Evolutionary conservation across 2,888 invertebrate species (phyloP).

Genomic region (Azorinus chamasolen): DNA sequence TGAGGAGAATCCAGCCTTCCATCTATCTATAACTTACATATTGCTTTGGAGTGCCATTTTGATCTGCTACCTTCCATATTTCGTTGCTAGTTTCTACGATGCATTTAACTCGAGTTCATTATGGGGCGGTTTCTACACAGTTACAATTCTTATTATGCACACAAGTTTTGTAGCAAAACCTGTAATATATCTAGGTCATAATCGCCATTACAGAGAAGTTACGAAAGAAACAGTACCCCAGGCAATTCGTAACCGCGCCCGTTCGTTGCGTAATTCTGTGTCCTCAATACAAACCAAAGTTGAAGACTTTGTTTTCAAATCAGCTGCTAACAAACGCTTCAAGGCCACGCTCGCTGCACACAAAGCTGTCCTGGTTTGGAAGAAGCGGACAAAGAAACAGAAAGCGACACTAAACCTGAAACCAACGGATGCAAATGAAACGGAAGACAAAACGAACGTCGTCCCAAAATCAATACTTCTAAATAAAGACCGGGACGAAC

Average conservation of each 20-base stretch:
- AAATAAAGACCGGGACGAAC: constrained; percentile 4
- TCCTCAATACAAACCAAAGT: constrained; percentile 47
- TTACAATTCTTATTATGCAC: constrained; percentile 63
- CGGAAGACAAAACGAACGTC: not conserved
- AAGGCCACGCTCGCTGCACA: constrained; percentile 58
- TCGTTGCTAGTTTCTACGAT: constrained; percentile 54
- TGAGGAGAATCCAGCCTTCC: constrained; percentile 66
- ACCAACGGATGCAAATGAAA: no score
- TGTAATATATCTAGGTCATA: constrained; percentile 69
- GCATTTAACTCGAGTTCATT: constrained; percentile 36
- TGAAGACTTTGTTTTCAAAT: constrained; percentile 65
- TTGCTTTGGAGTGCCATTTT: constrained; percentile 58
- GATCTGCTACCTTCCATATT: constrained; percentile 61
- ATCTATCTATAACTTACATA: constrained; percentile 69
- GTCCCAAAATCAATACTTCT: not conserved
- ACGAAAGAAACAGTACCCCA: constrained; percentile 67
- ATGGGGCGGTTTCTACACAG: constrained; percentile 65
- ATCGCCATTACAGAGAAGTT: constrained; percentile 62
- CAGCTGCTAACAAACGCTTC: constrained; percentile 50
- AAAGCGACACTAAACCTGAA: not conserved
- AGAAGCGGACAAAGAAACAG: constrained; percentile 26
- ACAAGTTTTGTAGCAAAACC: constrained; percentile 69
- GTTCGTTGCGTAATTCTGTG: constrained; percentile 48
- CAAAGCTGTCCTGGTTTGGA: constrained; percentile 61
- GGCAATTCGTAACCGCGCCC: constrained; percentile 53